These are phyloP conservation scores for Mustela lutreola DNA, from an alignment of 2,113 vertebrate species.

Conservation along the genomic window DNA sequence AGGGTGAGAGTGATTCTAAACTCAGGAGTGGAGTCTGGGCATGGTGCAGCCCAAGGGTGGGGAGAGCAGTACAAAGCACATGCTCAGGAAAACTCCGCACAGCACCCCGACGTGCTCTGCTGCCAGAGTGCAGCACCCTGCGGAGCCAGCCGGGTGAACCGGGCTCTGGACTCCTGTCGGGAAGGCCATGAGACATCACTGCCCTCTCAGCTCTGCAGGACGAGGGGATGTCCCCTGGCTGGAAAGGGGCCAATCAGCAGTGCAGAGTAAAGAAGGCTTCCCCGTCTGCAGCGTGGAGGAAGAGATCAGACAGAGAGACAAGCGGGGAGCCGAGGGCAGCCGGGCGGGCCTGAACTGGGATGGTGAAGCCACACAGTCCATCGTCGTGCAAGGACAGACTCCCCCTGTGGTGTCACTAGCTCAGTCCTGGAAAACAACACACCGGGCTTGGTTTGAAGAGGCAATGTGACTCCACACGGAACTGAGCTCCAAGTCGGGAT, in stretches of 20 bases:
- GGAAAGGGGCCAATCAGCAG: not conserved
- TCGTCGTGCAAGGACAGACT: not conserved
- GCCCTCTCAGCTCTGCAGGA: not conserved
- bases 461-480: not conserved
- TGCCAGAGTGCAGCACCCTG: not conserved
- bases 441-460: not conserved
- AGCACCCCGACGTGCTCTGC: accelerated
- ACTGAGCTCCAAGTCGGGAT: not conserved
- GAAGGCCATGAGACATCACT: not conserved
- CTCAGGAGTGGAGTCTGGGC: accelerated
- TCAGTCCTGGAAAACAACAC: not conserved
- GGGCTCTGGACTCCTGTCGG: not conserved
- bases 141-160: too few relatives aligned
- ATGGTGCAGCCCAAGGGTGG: not conserved
- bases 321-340: not conserved
- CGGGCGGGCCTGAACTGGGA: not conserved
- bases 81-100: not conserved
- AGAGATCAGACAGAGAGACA: not conserved
- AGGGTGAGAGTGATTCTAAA: not conserved
- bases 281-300: not conserved
- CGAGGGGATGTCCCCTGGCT: not conserved
- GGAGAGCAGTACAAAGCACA: not conserved
- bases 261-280: not conserved
- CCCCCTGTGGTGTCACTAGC: not conserved
- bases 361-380: not conserved